Base-by-base conservation (phyloP, 2,797 vertebrate genomes). In the Muscicapa striata region DNA sequence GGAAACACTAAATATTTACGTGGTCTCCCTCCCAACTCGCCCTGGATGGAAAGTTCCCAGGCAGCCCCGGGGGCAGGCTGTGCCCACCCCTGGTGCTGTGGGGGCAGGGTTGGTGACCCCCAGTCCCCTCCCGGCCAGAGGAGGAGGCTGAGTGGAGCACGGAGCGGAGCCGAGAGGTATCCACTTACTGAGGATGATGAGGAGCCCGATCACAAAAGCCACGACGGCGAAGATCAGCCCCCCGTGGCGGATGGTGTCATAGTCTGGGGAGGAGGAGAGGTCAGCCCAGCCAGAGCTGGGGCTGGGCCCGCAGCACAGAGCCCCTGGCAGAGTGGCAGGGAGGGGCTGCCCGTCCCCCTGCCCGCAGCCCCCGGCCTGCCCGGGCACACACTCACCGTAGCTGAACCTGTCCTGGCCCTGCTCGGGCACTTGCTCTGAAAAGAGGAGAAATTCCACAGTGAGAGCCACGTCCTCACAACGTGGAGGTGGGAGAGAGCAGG, bases 191-290 rank as follows among this genome's bases (percentile, higher is more conserved):
- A 98, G 98, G 85, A 99, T 97, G 75, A 99, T 97, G 81, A 98
- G 93, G 38, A 99, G 97, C 32, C 98, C 98, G 21, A 98, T 30
- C 21, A 98, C 68, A 93, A 99, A 99, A n/a, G 98, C 97, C 87
- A 98, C 97, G 9, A 97, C 95, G 1, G 98, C 98, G 7, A 99
- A 98, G 95, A 99, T 98, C 83, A 99, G 98, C 18, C 98, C 98
- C 54, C 98, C 98, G 1, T 97, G 97, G 64, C 98, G 98, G 90
- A 99, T 83, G 29, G 97, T 94, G 73, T 98, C 98, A 21, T 99
- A 99, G 95, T 99, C 98, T 99, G 67, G 10, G 82, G 59, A 89
- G 77, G 76, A 68, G 45, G 57, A 61, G 64, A 84, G 51, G 4
- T 81, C 64, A 36, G 73, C 55, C 18, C 15, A 3, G 52, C 26